Conservation (phyloP, 2,113 vertebrate species). For the Anhinga anhinga region DNA sequence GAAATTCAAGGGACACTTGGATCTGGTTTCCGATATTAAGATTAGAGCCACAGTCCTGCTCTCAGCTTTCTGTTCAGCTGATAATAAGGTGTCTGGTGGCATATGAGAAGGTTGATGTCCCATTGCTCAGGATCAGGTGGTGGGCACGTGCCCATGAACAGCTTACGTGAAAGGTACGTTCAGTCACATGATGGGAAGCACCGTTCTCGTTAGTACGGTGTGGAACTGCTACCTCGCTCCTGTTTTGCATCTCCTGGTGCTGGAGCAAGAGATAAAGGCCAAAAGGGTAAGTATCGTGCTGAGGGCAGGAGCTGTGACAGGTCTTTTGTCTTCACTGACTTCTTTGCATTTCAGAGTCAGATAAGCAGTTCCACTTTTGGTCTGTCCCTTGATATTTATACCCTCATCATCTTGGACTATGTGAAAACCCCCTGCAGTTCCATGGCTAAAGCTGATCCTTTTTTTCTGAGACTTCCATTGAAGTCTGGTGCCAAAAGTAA, state of each 20-base stretch:
- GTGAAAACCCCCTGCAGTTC: background rate
- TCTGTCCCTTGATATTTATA: background rate
- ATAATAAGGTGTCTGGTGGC: background rate
- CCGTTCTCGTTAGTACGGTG: rapidly evolving
- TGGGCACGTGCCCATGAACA: rapidly evolving
- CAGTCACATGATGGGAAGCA: rapidly evolving
- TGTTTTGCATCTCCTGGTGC: background rate
- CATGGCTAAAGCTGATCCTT: background rate
- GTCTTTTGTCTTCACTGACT: background rate
- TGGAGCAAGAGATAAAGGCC: background rate
- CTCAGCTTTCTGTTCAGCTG: background rate
- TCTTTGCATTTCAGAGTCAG: background rate
- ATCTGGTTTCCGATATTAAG: background rate
- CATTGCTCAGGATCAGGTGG: background rate
- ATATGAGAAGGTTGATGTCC: background rate
- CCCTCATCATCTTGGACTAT: background rate
- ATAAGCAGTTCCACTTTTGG: background rate
- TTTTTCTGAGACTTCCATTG: background rate
- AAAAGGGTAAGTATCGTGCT: background rate
- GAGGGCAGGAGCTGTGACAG: background rate
- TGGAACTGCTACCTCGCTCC: background rate
- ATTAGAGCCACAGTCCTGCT: background rate
- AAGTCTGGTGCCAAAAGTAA: background rate
- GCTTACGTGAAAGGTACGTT: rapidly evolving
- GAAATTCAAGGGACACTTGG: background rate